Conservation (phyloP, 2,797 vertebrate species). For the Crocidura indochinensis region DNA sequence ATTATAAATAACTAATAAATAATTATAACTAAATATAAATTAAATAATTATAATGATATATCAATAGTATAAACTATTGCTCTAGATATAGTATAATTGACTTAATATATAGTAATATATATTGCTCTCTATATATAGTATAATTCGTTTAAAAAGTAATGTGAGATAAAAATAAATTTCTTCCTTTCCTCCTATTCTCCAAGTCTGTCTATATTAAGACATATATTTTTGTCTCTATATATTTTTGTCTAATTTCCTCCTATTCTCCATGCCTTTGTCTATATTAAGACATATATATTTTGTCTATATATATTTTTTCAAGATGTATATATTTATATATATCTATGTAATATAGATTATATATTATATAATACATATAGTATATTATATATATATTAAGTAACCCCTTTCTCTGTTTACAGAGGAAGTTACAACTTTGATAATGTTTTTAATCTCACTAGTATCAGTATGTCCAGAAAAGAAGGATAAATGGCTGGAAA, state of each 20-base stretch:
- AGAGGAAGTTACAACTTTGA: background rate
- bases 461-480: background rate
- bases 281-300: too few relatives aligned
- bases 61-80: background rate
- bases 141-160: slow-evolving; percentile 8
- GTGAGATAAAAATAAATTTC: background rate
- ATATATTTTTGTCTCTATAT: too few relatives aligned
- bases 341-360: too few relatives aligned
- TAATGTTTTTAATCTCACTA: background rate
- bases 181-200: background rate
- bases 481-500: slow-evolving; percentile 4
- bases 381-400: too few relatives aligned
- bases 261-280: too few relatives aligned
- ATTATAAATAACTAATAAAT: too few relatives aligned
- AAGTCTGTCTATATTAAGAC: background rate
- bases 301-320: too few relatives aligned
- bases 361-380: too few relatives aligned
- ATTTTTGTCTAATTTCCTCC: too few relatives aligned
- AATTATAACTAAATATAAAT: too few relatives aligned
- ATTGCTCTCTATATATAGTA: background rate
- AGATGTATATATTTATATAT: too few relatives aligned
- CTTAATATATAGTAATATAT: background rate
- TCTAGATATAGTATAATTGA: slow-evolving; percentile 18
- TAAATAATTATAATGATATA: too few relatives aligned
- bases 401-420: background rate